Evolutionary conservation across 2,113 vertebrate genomes (phyloP).

Genomic region (Thryonomys swinderianus): DNA sequence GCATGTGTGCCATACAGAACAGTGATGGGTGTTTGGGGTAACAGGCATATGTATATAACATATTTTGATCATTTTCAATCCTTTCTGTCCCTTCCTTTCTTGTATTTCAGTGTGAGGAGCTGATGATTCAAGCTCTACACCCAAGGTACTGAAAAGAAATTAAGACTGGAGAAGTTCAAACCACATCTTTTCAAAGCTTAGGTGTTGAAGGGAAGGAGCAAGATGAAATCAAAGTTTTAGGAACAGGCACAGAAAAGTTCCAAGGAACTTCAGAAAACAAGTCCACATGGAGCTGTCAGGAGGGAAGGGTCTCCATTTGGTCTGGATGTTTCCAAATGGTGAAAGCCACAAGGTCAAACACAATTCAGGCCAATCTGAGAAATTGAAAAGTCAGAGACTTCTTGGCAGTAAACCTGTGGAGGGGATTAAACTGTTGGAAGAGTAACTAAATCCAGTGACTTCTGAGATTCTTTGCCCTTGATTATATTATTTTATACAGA

Average conservation of each 20-base stretch:
- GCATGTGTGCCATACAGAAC: neutral
- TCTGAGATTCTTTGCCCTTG: neutral
- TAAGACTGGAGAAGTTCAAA: neutral
- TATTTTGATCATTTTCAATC: neutral
- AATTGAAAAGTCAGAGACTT: neutral
- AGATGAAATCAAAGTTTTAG: neutral
- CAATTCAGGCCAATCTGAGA: neutral
- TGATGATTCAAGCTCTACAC: neutral
- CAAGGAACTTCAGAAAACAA: neutral
- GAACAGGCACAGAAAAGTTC: neutral
- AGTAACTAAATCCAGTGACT: neutral
- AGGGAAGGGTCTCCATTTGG: neutral
- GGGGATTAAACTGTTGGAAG: neutral
- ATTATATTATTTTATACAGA: neutral
- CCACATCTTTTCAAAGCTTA: constrained; percentile 14
- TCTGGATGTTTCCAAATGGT: neutral
- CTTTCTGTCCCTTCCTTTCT: neutral
- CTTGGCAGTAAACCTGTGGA: neutral
- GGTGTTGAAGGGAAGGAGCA: constrained; percentile 45
- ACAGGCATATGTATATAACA: neutral
- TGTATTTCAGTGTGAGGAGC: rapidly evolving
- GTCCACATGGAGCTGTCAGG: neutral
- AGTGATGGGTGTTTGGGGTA: neutral
- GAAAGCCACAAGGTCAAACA: neutral
- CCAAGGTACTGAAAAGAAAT: constrained; percentile 40